Percentiles rank a stretch among this genome's conserved stretches.
Conservation (phyloP, 2,888 invertebrate genomes). For the Chloroclysta siterata region DNA sequence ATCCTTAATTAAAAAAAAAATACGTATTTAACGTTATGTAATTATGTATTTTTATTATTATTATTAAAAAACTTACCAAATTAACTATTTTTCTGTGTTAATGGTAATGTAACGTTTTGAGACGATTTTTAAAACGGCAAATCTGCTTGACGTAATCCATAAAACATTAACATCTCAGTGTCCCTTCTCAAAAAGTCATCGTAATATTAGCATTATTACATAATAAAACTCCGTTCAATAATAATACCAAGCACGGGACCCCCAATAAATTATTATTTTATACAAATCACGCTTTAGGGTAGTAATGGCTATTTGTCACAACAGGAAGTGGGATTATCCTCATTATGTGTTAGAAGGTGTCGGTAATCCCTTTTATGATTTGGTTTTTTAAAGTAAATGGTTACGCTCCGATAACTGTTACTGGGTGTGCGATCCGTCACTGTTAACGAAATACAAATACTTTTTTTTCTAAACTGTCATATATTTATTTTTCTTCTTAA, state of each 20-base stretch:
- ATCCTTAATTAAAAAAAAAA: too few species aligned
- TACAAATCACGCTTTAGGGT: conserved; percentile 53
- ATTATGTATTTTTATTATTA: too few species aligned
- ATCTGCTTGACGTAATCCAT: too few species aligned
- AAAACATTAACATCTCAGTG: conserved; percentile 18
- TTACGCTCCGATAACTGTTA: conserved; percentile 19
- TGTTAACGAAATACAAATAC: conserved; percentile 22
- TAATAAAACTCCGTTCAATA: conserved; percentile 34
- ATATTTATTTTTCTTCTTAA: background rate
- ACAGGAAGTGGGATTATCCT: conserved; percentile 68
- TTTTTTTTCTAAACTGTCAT: too few species aligned
- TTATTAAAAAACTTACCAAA: too few species aligned
- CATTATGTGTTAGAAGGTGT: conserved; percentile 65
- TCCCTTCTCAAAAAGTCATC: conserved; percentile 34
- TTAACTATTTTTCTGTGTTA: too few species aligned
- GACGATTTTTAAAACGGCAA: too few species aligned
- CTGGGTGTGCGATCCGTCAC: conserved; percentile 15
- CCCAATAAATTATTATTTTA: conserved; percentile 51
- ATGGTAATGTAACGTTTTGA: too few species aligned
- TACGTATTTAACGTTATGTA: too few species aligned
- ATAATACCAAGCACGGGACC: conserved; percentile 42
- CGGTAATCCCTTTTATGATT: conserved; percentile 61
- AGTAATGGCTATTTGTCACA: conserved; percentile 65
- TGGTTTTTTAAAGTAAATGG: conserved; percentile 20
- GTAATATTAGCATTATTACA: conserved; percentile 37